Evolutionary conservation across 2,888 invertebrate species (phyloP).

Genomic region (Poecilobothrus nobilitatus): DNA sequence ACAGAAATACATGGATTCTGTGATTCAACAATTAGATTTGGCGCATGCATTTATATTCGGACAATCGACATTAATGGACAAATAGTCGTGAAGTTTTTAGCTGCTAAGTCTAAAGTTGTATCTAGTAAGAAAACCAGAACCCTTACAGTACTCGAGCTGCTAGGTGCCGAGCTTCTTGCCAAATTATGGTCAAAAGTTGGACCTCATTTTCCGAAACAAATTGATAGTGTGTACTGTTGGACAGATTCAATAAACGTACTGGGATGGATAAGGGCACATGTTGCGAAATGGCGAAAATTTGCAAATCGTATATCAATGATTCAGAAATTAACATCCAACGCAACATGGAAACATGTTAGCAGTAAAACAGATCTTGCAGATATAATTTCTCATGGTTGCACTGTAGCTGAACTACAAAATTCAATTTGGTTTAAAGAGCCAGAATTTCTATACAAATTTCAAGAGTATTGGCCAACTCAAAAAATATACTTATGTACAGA

Average conservation of each 20-base stretch:
- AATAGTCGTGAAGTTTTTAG: slow-evolving; percentile 13
- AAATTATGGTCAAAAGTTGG: slow-evolving; percentile 20
- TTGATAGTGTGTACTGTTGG: slow-evolving; percentile 21
- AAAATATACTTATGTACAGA: too few species aligned
- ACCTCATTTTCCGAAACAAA: slow-evolving; percentile 12
- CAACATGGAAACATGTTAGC: slow-evolving; percentile 28
- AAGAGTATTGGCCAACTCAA: too few species aligned
- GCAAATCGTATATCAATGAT: slow-evolving; percentile 30
- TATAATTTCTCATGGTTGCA: slow-evolving; percentile 30
- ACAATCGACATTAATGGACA: not conserved
- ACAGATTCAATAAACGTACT: slow-evolving; percentile 23
- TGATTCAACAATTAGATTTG: slow-evolving; percentile 19
- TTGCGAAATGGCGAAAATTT: slow-evolving; percentile 19
- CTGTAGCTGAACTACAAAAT: slow-evolving; percentile 18
- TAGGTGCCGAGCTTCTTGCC: slow-evolving; percentile 27
- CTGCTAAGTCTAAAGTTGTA: slow-evolving; percentile 19
- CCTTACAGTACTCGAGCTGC: slow-evolving; percentile 30
- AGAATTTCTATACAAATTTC: too few species aligned
- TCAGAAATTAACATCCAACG: slow-evolving; percentile 24
- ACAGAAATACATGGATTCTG: slow-evolving; percentile 18
- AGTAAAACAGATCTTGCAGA: slow-evolving; percentile 31
- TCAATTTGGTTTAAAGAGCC: too few species aligned
- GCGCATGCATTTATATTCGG: slow-evolving; percentile 15
- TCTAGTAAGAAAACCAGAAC: slow-evolving; percentile 21
- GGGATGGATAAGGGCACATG: slow-evolving; percentile 19